Percentiles rank a stretch among this genome's conserved stretches.
Conservation (phyloP, 2,113 vertebrate genomes). For the Australoheros scitulus region DNA sequence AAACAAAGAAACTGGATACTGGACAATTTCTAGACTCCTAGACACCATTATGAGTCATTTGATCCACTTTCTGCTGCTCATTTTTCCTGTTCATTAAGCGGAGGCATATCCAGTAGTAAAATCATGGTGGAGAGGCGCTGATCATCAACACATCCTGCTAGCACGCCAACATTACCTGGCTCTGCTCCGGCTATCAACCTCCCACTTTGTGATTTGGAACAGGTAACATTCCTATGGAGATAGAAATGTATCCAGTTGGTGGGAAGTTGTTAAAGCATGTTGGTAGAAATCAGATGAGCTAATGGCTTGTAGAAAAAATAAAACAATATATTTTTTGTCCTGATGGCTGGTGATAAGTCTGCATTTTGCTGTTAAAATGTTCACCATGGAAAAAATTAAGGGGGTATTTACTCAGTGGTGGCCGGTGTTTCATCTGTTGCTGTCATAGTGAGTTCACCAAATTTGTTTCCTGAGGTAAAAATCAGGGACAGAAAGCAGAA, state of each 20-base stretch:
- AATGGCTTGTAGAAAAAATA: neutral
- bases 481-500: neutral
- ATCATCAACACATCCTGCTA: constrained; percentile 33
- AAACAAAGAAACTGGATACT: neutral
- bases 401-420: neutral
- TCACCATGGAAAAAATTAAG: neutral
- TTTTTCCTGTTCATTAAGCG: neutral
- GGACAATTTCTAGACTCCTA: neutral
- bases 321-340: neutral
- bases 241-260: constrained; percentile 25
- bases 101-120: constrained; percentile 12
- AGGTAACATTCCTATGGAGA: constrained; percentile 41
- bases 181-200: constrained; percentile 30
- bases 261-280: constrained; percentile 35
- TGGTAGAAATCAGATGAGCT: constrained; percentile 22
- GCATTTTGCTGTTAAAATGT: neutral
- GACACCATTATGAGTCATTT: constrained; percentile 2
- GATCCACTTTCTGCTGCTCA: constrained; percentile 4
- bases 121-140: constrained; percentile 3
- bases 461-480: too few species aligned
- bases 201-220: constrained; percentile 33
- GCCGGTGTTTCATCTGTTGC: too few species aligned
- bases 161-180: constrained; percentile 41
- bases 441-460: too few species aligned
- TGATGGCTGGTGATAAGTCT: neutral